phyloP scores from a whole-genome alignment of 2,113 vertebrate species.

The Ictalurus furcatus region DNA sequence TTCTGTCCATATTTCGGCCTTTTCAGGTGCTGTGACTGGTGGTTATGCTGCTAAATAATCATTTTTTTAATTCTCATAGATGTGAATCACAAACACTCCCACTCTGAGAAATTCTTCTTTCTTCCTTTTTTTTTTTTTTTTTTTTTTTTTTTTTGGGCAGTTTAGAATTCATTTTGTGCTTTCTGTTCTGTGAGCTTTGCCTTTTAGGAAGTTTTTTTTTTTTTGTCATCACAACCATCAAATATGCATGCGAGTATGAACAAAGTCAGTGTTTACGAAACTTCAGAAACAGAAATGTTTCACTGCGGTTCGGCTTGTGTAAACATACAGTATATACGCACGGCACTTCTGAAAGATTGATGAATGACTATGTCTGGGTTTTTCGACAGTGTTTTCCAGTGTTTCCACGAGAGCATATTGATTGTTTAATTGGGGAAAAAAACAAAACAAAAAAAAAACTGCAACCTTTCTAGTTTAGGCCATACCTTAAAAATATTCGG shows the following conservation, averaged over 20 bases:
- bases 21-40: background rate
- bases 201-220: background rate
- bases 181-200: background rate
- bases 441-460: background rate
- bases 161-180: background rate
- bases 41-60: background rate
- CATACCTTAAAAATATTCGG: background rate
- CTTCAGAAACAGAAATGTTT: background rate
- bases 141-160: background rate
- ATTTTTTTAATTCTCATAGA: background rate
- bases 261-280: background rate
- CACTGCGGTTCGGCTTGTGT: too few species aligned
- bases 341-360: background rate
- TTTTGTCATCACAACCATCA: background rate
- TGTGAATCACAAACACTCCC: background rate
- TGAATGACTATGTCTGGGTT: background rate
- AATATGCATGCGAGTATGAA: background rate
- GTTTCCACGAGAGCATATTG: background rate
- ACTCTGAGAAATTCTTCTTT: background rate
- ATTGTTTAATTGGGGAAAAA: background rate
- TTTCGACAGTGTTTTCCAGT: background rate
- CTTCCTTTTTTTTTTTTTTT: too few species aligned
- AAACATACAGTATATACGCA: background rate
- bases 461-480: background rate
- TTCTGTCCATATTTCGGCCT: background rate